Evolutionary conservation across 2,888 invertebrate genomes (phyloP), one percentile per base, ranked within the genome.

Genomic region (Eupeodes luniger): DNA sequence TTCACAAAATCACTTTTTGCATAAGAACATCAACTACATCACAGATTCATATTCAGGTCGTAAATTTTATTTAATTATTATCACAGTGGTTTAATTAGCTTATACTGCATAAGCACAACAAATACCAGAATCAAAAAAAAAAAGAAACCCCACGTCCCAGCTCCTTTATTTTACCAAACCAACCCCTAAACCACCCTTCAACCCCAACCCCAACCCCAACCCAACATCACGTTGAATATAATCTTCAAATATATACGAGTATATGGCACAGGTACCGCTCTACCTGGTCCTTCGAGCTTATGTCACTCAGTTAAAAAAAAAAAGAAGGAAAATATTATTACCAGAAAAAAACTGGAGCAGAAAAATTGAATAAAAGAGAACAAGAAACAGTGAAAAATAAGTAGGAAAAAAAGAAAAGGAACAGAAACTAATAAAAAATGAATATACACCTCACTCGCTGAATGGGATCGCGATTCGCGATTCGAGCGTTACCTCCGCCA

Each of bases 291-390:
- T 88, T 85, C 77, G 64, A 81, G 77, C 69, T 85, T 81, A 88
- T 88, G 88, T 88, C 88, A 85, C 77, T 81, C 59, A 81, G 78
- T 69, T 80, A 80, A 77, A 81, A 81, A 67, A 83, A 80, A 69
- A 77, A 78, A 81, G 59, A 78, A 81, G 78, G 81, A 79, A 74
- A 88, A 78, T 62, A 80, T 74, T 69, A 84, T 84, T 81, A 84
- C 81, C 81, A 78, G 81, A 81, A 88, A 81, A 88, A 88, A 85
- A 88, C 70, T 88, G 81, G 88, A 88, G 88, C 88, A 88, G 84
- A 85, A 88, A 85, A 85, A 88, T 88, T 88, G 78, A 88, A 88
- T 85, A 88, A 85, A 88, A 53, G 88, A 81, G 84, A 88, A 84
- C 84, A 84, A 88, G 84, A 70, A 81, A 62, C 81, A 75, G 74